These are phyloP conservation scores for Uria lomvia DNA, from an alignment of 2,113 vertebrate species.

Conservation along the genomic window DNA sequence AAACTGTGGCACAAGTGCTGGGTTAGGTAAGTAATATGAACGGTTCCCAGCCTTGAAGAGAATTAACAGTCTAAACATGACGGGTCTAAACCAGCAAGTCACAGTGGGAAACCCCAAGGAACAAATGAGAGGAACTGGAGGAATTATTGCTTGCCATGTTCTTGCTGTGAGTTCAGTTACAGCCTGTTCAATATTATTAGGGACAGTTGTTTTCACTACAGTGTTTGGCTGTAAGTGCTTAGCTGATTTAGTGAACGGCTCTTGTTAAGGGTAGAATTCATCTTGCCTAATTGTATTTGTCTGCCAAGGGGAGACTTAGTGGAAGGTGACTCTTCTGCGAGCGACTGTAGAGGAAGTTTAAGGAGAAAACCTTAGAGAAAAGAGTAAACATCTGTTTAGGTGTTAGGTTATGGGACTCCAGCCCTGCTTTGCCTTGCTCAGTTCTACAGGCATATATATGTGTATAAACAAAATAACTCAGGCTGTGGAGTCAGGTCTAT, in stretches of 20 bases:
- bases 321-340: neutral
- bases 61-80: neutral
- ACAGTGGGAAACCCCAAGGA: neutral
- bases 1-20: neutral
- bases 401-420: neutral
- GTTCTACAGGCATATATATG: neutral
- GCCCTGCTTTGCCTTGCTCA: neutral
- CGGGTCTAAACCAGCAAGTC: neutral
- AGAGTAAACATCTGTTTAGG: neutral
- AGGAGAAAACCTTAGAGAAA: neutral
- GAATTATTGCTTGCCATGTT: neutral
- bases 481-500: neutral
- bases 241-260: neutral
- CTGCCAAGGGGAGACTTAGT: neutral
- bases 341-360: neutral
- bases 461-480: neutral
- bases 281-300: neutral
- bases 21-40: neutral
- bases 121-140: neutral
- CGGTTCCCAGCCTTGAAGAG: neutral
- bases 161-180: neutral
- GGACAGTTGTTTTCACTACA: neutral
- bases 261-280: neutral
- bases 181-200: neutral
- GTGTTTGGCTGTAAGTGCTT: neutral